phyloP scores from a whole-genome alignment of 2,113 vertebrate genomes.

The Castor canadensis region DNA sequence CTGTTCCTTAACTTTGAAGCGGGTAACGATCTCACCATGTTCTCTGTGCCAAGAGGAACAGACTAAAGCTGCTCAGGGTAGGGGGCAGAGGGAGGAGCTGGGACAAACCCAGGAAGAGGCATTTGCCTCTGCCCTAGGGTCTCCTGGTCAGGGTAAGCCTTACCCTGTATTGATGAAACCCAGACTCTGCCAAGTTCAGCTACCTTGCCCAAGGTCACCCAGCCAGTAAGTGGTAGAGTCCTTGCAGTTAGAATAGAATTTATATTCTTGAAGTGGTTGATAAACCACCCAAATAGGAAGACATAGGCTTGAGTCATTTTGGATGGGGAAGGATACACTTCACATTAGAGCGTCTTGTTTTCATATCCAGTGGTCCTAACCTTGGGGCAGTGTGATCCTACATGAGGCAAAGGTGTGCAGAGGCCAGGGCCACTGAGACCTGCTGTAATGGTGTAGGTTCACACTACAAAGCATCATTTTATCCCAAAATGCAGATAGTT shows the following conservation, averaged over 20 bases:
- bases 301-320: background rate
- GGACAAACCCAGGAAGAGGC: background rate
- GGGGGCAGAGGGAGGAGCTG: background rate
- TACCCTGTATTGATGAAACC: background rate
- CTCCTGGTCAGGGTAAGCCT: background rate
- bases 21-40: background rate
- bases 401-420: too few species aligned
- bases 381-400: background rate
- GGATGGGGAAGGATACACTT: background rate
- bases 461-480: background rate
- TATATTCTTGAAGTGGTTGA: background rate
- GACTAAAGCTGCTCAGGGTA: background rate
- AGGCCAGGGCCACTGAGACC: background rate
- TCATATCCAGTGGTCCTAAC: background rate
- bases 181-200: background rate
- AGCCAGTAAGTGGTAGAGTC: background rate
- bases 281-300: background rate
- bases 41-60: background rate
- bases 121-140: background rate
- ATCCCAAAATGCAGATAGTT: background rate
- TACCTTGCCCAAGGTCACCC: background rate
- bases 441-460: background rate
- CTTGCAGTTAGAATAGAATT: background rate
- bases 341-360: background rate
- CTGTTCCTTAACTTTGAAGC: background rate